These are phyloP conservation scores for Myotis pilosus DNA, from an alignment of 2,797 vertebrate genomes.

Conservation along the genomic window DNA sequence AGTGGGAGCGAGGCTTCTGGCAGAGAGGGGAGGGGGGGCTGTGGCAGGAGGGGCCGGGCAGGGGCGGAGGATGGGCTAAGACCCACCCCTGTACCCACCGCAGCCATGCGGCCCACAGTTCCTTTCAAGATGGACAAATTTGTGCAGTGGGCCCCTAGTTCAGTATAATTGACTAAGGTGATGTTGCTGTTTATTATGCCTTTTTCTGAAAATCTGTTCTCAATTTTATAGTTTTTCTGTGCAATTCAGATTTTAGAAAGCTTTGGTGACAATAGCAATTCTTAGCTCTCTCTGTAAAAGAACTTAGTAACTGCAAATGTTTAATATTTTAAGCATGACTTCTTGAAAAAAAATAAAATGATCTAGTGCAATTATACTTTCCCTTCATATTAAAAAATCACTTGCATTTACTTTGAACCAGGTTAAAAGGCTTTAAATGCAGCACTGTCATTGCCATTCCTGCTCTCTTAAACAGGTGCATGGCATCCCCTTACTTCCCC, in stretches of 20 bases:
- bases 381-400: slow-evolving; percentile 12
- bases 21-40: too few relatives aligned
- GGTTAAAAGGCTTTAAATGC: not conserved
- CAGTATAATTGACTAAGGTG: not conserved
- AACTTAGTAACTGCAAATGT: not conserved
- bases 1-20: too few relatives aligned
- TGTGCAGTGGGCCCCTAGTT: not conserved
- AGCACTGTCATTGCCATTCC: not conserved
- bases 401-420: not conserved
- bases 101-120: too few relatives aligned
- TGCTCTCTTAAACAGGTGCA: not conserved
- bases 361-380: not conserved
- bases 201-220: slow-evolving; percentile 39
- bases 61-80: too few relatives aligned
- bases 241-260: slow-evolving; percentile 40
- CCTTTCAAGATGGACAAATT: too few relatives aligned
- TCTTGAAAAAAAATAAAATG: slow-evolving; percentile 13
- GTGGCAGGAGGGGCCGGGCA: too few relatives aligned
- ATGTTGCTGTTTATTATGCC: not conserved
- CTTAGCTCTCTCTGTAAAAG: not conserved
- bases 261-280: not conserved
- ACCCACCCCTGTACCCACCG: too few relatives aligned
- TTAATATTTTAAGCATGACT: slow-evolving; percentile 31
- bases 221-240: not conserved
- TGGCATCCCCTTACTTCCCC: not conserved